phyloP scores from a whole-genome alignment of 2,888 invertebrate genomes.

The Crepidodera aurea region DNA sequence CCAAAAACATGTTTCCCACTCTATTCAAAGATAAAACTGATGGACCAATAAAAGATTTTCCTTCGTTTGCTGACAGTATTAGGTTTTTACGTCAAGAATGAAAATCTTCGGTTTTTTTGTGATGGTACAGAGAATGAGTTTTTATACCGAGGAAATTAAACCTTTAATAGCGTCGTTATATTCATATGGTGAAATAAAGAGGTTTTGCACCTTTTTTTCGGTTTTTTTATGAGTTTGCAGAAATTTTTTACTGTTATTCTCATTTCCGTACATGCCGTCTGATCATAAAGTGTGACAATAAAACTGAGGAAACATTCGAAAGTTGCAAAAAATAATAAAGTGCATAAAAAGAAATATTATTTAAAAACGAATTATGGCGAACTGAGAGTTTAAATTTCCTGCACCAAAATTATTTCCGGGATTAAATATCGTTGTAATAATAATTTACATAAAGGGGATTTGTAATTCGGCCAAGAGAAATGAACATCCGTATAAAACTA shows the following conservation, averaged over 20 bases:
- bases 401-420: too few species aligned
- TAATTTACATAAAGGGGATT: too few species aligned
- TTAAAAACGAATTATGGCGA: too few species aligned
- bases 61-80: background rate
- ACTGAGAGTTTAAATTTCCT: too few species aligned
- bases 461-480: too few species aligned
- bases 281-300: background rate
- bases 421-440: too few species aligned
- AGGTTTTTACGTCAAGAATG: background rate
- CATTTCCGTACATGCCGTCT: background rate
- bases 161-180: slow-evolving; percentile 12
- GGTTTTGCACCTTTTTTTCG: slow-evolving; percentile 1
- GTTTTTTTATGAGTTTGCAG: background rate
- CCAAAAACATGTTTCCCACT: background rate
- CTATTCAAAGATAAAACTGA: background rate
- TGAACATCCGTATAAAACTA: too few species aligned
- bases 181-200: slow-evolving; percentile 4
- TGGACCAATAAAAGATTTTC: background rate
- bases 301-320: too few species aligned
- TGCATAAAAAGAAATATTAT: too few species aligned
- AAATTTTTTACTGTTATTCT: background rate
- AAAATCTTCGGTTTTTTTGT: background rate
- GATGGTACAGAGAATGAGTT: background rate
- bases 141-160: slow-evolving; percentile 7
- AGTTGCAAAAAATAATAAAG: too few species aligned